Percentiles rank a stretch among this genome's conserved stretches.
These are phyloP conservation scores for Norana najaformis DNA, from an alignment of 2,888 invertebrate genomes.

Conservation along the genomic window DNA sequence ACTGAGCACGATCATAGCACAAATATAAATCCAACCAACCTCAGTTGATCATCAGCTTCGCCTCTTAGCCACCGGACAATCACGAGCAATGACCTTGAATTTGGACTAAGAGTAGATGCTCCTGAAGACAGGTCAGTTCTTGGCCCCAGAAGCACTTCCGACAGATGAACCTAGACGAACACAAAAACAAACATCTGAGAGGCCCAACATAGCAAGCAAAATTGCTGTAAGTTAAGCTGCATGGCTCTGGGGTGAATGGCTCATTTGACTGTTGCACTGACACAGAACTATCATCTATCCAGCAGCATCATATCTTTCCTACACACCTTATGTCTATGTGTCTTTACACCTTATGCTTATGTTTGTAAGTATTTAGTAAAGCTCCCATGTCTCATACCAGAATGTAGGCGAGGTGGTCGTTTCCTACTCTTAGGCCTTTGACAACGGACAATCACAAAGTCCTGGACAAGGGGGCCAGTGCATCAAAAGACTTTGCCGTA, in stretches of 20 bases:
- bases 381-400: background rate
- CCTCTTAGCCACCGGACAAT: constrained; percentile 10
- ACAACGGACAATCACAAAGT: background rate
- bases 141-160: background rate
- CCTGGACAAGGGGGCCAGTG: background rate
- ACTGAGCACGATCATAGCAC: too few species aligned
- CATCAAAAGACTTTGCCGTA: background rate
- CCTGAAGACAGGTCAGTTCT: background rate
- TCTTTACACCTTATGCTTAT: background rate
- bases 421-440: too few species aligned
- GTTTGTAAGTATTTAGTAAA: background rate
- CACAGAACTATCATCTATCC: background rate
- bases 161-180: constrained; percentile 8
- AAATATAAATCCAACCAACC: background rate
- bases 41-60: constrained; percentile 3
- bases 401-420: too few species aligned
- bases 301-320: background rate
- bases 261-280: background rate
- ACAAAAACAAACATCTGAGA: background rate
- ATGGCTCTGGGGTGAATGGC: background rate
- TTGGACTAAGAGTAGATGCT: background rate
- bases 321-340: background rate
- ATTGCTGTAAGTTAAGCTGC: background rate
- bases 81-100: background rate
- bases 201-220: background rate